Conservation (phyloP, 2,113 vertebrate species). For the Onychorhynchus coronatus region DNA sequence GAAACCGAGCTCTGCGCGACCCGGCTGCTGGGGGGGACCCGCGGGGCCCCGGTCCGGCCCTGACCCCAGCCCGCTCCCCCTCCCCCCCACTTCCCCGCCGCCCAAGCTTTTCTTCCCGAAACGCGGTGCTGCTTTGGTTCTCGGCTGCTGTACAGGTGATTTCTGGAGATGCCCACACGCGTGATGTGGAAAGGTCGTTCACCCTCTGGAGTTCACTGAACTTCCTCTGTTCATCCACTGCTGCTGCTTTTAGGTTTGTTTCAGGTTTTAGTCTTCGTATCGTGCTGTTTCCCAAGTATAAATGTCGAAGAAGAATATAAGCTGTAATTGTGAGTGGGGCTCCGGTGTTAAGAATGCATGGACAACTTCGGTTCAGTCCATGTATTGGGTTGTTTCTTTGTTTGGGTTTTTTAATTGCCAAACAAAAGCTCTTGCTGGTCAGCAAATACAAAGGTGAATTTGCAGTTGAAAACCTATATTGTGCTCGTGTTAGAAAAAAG, state of each 20-base stretch:
- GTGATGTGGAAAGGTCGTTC: not conserved
- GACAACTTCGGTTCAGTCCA: accelerated
- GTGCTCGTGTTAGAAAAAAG: not conserved
- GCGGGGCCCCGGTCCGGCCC: not conserved
- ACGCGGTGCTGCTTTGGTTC: not conserved
- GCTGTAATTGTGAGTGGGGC: no score
- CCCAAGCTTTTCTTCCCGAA: accelerated
- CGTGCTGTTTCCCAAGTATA: accelerated
- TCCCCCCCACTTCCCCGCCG: no score
- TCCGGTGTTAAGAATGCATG: not conserved
- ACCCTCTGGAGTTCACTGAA: not conserved
- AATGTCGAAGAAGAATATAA: not conserved
- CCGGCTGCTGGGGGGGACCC: no score
- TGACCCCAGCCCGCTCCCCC: not conserved
- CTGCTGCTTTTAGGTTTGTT: not conserved
- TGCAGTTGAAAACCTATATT: not conserved
- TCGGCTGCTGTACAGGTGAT: not conserved
- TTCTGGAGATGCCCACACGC: accelerated
- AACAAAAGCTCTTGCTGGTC: not conserved
- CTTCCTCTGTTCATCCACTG: not conserved
- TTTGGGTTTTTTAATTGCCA: not conserved
- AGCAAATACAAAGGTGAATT: not conserved
- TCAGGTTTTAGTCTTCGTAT: accelerated
- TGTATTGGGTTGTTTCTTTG: not conserved
- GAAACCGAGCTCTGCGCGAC: not conserved